Base-by-base conservation (phyloP, 2,888 invertebrate genomes). In the Catocala fraxini region DNA sequence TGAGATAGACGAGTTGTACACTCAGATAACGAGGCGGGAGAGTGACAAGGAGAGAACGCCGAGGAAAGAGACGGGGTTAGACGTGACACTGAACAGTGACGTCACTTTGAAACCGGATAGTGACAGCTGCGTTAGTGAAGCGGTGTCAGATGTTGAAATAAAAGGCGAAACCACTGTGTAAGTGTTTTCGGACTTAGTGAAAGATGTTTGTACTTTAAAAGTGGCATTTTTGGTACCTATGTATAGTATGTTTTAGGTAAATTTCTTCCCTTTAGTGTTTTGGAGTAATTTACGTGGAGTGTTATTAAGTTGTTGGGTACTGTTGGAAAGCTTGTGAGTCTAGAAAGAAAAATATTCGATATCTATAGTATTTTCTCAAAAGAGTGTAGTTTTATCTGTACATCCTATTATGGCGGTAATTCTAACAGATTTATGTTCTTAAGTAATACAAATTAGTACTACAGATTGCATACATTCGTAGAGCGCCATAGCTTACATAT, bases 1-100 rank as follows among this genome's bases (percentile, higher is more conserved):
- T 77, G 96, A 96, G 72, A 90, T 97, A 54, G 97, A 97, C 78
- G 96, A 96, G 80, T 89, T 97, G 7, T 97, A 97, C 82, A 96
- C 96, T 73, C 96, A 96, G 79, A 96, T 97, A 49, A 94, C 95
- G 12, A 91, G 95, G 73, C 81, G 92, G 69, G 89, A 91, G 59
- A 85, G 91, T 63, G 89, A 90, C 57, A 86, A 87, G 58, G 89
- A 90, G 6, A 87, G 90, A 71, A 78, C 84, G 52, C 76, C 81
- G 51, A 71, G 88, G 13, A 88, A 87, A 55, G 90, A 91, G 6
- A 77, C 81, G 43, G 89, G 85, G 10, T 65, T 92, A 46, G 93
- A 93, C 62, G 87, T 89, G 73, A 92, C 93, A 11, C 82, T 91
- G 65, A 92, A 89, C 57, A 92, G 93, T 86, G 94, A 94, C 75